Conservation (phyloP, 2,797 vertebrate species). For the Monodelphis domestica region DNA sequence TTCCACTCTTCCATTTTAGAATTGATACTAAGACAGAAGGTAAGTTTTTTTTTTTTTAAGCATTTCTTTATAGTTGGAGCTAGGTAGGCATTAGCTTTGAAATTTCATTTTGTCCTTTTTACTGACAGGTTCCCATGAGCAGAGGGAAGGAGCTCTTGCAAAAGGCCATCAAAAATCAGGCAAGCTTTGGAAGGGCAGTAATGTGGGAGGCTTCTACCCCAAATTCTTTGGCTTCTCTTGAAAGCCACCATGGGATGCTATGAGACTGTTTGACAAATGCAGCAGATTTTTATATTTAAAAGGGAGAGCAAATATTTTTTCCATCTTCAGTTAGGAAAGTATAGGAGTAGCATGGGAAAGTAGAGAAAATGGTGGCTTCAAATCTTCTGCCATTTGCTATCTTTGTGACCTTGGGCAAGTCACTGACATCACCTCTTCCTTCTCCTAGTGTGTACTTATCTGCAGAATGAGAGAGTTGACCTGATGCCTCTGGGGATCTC, state of each 20-base stretch:
- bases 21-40: too few species aligned
- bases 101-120: conserved; percentile 13
- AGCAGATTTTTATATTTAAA: neutral
- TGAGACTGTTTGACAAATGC: neutral
- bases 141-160: conserved; percentile 92
- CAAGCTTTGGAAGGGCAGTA: conserved; percentile 73
- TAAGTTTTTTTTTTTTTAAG: too few species aligned
- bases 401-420: neutral
- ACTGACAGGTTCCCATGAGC: conserved; percentile 87
- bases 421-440: neutral
- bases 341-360: neutral
- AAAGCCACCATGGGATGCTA: neutral
- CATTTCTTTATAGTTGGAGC: neutral
- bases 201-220: neutral
- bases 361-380: neutral
- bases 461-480: neutral
- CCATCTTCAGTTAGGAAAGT: neutral
- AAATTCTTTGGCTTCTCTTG: neutral
- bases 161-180: conserved; percentile 92
- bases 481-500: neutral
- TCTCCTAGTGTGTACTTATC: neutral
- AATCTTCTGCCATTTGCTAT: neutral
- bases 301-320: neutral
- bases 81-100: neutral
- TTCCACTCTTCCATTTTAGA: too few species aligned